Evolutionary conservation across 2,888 invertebrate species (phyloP), one percentile per base, ranked within the genome.

Genomic region (Apoderus coryli): DNA sequence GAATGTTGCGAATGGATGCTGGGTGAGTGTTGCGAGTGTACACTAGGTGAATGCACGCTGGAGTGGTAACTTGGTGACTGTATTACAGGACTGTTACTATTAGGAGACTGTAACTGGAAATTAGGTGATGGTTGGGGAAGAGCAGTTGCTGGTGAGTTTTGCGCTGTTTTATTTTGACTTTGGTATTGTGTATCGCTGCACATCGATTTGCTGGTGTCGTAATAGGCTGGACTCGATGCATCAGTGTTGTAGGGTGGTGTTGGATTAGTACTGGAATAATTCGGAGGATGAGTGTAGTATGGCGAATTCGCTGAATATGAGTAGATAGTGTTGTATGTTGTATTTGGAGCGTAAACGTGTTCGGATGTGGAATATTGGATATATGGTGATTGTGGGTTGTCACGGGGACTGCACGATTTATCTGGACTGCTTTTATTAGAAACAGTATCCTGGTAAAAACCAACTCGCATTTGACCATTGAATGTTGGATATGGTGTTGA

Each of bases 381-480:
- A 27, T 71, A 70, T 2, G 67, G 64, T 33, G 52, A 52, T 2
- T 74, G 74, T 1, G 74, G 72, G 32, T 72, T 76, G 44, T 81
- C 74, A 25, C 79, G 68, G 1, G 82, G 82, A 50, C 81, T 81
- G 48, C 79, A 79, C 42, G 78, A 81, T 50, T 82, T 84, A 43
- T 84, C 82, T 0, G 82, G 82, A 45, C 81, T 82, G 45, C 79
- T 79, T 51, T 80, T 80, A 3, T 76, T 74, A 1, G 80, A 80
- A n/a, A 79, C 73, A 1, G 78, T 79, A 44, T 86, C 86, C 30
- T 88, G 86, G 56, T 88, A 86, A 54, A 88, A 88, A 3, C 86
- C 86, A 16, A 84, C 85, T 42, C 85, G 67, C 4, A 86, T 77
- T 3, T 82, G 76, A 1, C 82, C 82, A 47, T 84, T 84, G n/a